Conservation (phyloP, 2,797 vertebrate genomes). For the Pterois miles region DNA sequence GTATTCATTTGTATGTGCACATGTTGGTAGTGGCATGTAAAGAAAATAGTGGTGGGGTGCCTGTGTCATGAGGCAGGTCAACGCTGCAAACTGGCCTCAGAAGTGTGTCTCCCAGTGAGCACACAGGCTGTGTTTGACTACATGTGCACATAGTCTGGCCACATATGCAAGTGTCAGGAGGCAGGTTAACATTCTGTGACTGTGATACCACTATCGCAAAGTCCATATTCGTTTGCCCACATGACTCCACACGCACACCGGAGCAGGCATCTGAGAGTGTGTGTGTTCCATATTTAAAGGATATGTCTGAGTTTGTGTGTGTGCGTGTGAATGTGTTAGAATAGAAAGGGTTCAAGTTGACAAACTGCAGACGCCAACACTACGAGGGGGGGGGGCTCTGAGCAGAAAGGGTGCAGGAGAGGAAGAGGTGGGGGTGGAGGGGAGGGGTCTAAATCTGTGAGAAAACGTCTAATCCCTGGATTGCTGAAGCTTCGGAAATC, state of each 20-base stretch:
- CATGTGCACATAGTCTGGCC: conserved; percentile 29
- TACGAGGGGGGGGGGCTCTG: conserved; percentile 35
- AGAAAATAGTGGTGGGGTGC: neutral
- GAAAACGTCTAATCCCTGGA: conserved; percentile 86
- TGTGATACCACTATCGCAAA: conserved; percentile 53
- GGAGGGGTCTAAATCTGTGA: conserved; percentile 81
- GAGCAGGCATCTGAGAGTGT: conserved; percentile 36
- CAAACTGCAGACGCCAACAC: conserved; percentile 82
- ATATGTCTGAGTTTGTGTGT: conserved; percentile 30
- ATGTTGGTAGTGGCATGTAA: neutral
- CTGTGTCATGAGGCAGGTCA: conserved; percentile 10
- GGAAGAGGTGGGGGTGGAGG: conserved; percentile 57
- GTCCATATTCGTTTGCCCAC: conserved; percentile 45
- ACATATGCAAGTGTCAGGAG: conserved; percentile 25
- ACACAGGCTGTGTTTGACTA: conserved; percentile 8
- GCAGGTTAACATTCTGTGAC: conserved; percentile 42
- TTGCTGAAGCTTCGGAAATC: conserved; percentile 88
- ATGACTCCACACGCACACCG: conserved; percentile 50
- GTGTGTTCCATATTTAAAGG: conserved; percentile 48
- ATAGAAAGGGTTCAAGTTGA: conserved; percentile 71
- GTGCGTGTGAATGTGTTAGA: conserved; percentile 52
- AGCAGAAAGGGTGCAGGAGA: conserved; percentile 50
- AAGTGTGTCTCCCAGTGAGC: conserved; percentile 17
- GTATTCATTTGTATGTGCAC: neutral
- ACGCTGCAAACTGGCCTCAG: conserved; percentile 9